A percentile compares a stretch with the other conserved stretches of the same genome.
Conservation (phyloP, 2,113 vertebrate species). For the Riparia riparia region DNA sequence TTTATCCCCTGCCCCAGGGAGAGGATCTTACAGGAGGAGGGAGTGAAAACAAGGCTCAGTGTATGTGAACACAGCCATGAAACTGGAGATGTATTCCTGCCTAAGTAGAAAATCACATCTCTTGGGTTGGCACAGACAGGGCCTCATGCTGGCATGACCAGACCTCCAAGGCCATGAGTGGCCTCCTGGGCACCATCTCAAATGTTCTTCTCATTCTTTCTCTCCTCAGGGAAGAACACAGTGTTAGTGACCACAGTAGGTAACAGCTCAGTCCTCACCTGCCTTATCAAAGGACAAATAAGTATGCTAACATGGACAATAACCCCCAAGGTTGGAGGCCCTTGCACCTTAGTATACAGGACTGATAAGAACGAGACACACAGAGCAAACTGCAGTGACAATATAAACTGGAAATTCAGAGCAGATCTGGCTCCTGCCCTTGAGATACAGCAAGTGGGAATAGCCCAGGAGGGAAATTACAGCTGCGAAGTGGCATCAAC, state of each 20-base stretch:
- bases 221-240: not conserved
- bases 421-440: too few relatives aligned
- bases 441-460: too few relatives aligned
- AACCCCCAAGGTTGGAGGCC: too few relatives aligned
- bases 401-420: too few relatives aligned
- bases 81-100: not conserved
- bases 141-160: fast-evolving
- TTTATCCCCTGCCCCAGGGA: not conserved
- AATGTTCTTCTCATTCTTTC: not conserved
- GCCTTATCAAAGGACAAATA: too few relatives aligned
- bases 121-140: not conserved
- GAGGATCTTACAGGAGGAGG: not conserved
- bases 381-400: too few relatives aligned
- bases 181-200: not conserved
- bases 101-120: not conserved
- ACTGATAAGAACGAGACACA: too few relatives aligned
- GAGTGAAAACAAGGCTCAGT: not conserved
- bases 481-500: too few relatives aligned
- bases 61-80: not conserved
- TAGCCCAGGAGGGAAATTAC: too few relatives aligned
- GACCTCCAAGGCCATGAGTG: not conserved
- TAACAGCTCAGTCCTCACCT: too few relatives aligned
- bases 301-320: too few relatives aligned
- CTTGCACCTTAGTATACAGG: too few relatives aligned
- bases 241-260: conserved; percentile 30